Evolutionary conservation across 2,888 invertebrate species (phyloP).

Genomic region (Euplagia quadripunctaria): DNA sequence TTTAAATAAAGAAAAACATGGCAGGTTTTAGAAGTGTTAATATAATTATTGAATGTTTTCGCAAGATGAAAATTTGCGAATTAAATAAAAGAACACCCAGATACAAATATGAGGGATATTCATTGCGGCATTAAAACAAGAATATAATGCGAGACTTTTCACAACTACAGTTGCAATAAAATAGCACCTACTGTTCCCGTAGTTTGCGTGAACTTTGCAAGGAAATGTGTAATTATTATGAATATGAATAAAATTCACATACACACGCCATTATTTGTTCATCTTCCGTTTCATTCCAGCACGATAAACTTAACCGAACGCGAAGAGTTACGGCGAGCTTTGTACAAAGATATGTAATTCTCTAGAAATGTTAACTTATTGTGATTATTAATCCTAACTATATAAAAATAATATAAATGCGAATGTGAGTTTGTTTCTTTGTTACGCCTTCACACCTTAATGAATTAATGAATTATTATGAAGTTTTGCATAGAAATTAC

Average conservation of each 20-base stretch:
- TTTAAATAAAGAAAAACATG: no score
- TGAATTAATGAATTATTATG: no score
- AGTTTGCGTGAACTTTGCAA: conserved; percentile 20
- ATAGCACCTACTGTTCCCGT: conserved; percentile 2
- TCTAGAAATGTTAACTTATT: conserved; percentile 25
- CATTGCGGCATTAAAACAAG: not conserved
- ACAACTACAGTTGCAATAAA: not conserved
- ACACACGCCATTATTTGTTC: conserved; percentile 60
- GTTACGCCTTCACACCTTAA: no score
- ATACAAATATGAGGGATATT: not conserved
- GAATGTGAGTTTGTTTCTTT: no score
- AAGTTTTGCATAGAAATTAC: no score
- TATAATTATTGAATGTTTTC: no score
- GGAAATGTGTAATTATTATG: conserved; percentile 49
- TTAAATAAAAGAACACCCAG: not conserved
- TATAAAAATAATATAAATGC: no score
- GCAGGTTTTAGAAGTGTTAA: no score
- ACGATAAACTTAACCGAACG: conserved; percentile 59
- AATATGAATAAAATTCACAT: conserved; percentile 57
- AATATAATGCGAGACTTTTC: not conserved
- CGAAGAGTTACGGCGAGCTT: conserved; percentile 63
- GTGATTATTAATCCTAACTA: not conserved
- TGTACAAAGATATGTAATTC: conserved; percentile 27
- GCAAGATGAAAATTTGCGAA: no score
- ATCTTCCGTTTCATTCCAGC: conserved; percentile 62